Evolutionary conservation across 2,797 vertebrate genomes (phyloP), one percentile per base, ranked within the genome.

Genomic region (Steatocranus sp.): DNA sequence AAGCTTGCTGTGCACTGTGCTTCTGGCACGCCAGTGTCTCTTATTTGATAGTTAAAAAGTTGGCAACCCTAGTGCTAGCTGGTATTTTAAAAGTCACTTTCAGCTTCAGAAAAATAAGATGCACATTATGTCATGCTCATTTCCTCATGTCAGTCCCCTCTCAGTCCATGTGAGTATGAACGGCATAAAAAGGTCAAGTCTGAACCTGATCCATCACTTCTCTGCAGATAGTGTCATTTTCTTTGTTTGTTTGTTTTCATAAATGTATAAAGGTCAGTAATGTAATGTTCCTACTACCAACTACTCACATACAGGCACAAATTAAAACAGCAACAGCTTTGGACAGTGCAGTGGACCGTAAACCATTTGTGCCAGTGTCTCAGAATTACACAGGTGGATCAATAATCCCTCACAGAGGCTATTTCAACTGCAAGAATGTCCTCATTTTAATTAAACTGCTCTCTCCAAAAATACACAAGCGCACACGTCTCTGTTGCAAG

Each of bases 351-450:
- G 20, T 34, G 12, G 46, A 53, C 34, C 38, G n/a, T 8, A 23
- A 51, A 81, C 5, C 25, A 30, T 36, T 68, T 30, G 51, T 48
- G 10, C 18, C 11, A 76, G 41, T 73, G 41, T 73, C 38, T 73
- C 41, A 73, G 25, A 36, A 58, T 68, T 61, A n/a, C 76, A 78
- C 34, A 49, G 46, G 56, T 78, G 63, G 79, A 88, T 87, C 58
- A 83, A 61, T 82, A 86, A 89, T 86, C 76, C 83, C 83, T 88
- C 74, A 82, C 79, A 83, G 75, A 74, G 54, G 63, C 63, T 78
- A 82, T 85, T 50, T 87, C 27, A 61, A 61, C 68, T 73, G 70
- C 25, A 83, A 83, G 9, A 82, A 79, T 76, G 56, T 81, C 41
- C 50, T 46, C 61, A 51, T 73, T 76, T 17, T 25, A 23, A 61